Percentiles rank a stretch among this genome's conserved stretches.
Evolutionary conservation across 2,797 vertebrate species (phyloP).

Genomic region (Acanthiza pusilla): DNA sequence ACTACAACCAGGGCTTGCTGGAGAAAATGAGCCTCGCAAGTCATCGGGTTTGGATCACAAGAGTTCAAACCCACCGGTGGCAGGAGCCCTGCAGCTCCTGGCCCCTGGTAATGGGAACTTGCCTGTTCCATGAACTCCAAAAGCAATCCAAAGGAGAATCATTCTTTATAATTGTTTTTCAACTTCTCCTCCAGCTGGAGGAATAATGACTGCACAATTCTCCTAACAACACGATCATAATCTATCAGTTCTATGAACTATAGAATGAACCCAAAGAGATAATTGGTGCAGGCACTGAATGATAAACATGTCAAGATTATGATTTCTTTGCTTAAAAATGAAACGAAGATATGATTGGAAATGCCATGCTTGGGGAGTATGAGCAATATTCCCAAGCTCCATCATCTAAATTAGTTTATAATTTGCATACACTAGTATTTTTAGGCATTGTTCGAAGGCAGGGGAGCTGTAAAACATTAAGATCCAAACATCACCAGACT

Average conservation of each 20-base stretch:
- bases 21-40: neutral
- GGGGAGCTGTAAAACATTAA: slow-evolving; percentile 34
- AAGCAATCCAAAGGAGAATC: slow-evolving; percentile 58
- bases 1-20: neutral
- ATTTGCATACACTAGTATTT: slow-evolving; percentile 67
- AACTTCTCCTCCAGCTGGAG: slow-evolving; percentile 61
- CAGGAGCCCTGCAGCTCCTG: neutral
- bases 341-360: slow-evolving; percentile 64
- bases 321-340: slow-evolving; percentile 71
- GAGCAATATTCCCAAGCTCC: slow-evolving; percentile 62
- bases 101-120: slow-evolving; percentile 26
- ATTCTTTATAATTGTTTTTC: slow-evolving; percentile 62
- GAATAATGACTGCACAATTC: slow-evolving; percentile 64
- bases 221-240: slow-evolving; percentile 71
- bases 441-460: slow-evolving; percentile 48
- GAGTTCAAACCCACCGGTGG: slow-evolving; percentile 4
- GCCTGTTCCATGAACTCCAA: slow-evolving; percentile 3
- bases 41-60: neutral
- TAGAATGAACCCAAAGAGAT: slow-evolving; percentile 69
- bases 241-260: slow-evolving; percentile 66
- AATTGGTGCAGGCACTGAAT: slow-evolving; percentile 70
- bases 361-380: slow-evolving; percentile 55
- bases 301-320: slow-evolving; percentile 74
- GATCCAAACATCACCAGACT: neutral
- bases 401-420: slow-evolving; percentile 68